These are phyloP conservation scores for Cirrhinus mrigala DNA, from an alignment of 2,797 vertebrate species.

Conservation along the genomic window DNA sequence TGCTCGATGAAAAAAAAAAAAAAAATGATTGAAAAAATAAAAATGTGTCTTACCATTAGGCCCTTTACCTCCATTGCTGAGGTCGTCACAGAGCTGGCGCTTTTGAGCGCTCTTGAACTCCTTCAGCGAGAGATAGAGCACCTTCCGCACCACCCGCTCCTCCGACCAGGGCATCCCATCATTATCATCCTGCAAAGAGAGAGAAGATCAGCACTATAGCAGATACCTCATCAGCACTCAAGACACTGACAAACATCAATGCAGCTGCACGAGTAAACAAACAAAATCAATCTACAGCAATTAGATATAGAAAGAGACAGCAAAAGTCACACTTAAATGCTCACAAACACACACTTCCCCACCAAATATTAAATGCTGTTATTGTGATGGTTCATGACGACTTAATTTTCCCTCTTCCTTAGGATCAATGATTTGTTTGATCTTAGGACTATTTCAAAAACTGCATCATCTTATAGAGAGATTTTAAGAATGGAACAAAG, in stretches of 20 bases:
- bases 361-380: not conserved
- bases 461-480: not conserved
- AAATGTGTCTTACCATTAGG: slow-evolving; percentile 75
- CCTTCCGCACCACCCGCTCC: slow-evolving; percentile 97
- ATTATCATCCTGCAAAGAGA: slow-evolving; percentile 91
- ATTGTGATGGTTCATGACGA: not conserved
- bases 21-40: not conserved
- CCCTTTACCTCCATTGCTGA: too few relatives aligned
- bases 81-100: slow-evolving; percentile 85
- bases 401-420: not conserved
- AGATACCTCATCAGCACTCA: slow-evolving; percentile 5
- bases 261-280: not conserved
- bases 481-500: slow-evolving; percentile 9
- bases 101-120: slow-evolving; percentile 99
- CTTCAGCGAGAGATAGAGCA: slow-evolving; percentile 98
- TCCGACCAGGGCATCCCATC: slow-evolving; percentile 99
- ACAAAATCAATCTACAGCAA: slow-evolving; percentile 11
- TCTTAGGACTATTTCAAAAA: slow-evolving; percentile 2
- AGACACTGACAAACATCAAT: not conserved
- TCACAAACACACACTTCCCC: not conserved
- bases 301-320: not conserved
- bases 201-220: slow-evolving; percentile 20
- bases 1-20: not conserved
- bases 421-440: slow-evolving; percentile 11
- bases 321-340: not conserved